Conservation (phyloP, 2,113 vertebrate genomes). For the Morone chrysops region DNA sequence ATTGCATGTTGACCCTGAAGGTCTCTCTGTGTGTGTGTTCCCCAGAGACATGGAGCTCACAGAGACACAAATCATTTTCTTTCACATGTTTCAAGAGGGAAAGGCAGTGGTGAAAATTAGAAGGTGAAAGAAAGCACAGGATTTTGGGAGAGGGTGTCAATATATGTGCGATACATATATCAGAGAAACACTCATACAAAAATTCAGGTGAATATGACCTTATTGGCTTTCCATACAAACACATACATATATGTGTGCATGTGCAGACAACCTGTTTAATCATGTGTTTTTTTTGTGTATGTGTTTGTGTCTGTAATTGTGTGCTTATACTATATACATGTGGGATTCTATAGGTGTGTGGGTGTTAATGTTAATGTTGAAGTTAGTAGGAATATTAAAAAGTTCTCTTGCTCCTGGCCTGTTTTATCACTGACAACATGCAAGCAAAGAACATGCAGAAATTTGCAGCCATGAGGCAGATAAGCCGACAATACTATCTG, state of each 20-base stretch:
- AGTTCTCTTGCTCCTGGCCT: conserved; percentile 6
- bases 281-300: neutral
- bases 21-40: conserved; percentile 22
- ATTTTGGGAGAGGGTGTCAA: neutral
- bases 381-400: conserved; percentile 1
- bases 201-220: too few relatives aligned
- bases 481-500: neutral
- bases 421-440: conserved; percentile 21
- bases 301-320: neutral
- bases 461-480: conserved; percentile 19
- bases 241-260: neutral
- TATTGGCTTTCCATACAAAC: too few relatives aligned
- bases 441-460: conserved; percentile 14
- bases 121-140: neutral
- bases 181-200: too few relatives aligned
- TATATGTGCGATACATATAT: neutral
- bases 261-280: too few relatives aligned
- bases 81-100: conserved; percentile 28
- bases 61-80: conserved; percentile 27
- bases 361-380: conserved; percentile 31
- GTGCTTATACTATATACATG: neutral
- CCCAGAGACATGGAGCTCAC: conserved; percentile 24
- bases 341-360: neutral
- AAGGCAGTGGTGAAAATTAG: neutral
- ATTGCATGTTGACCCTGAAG: conserved; percentile 74